Evolutionary conservation across 2,797 vertebrate species (phyloP).

Genomic region (Tokudaia muenninki): DNA sequence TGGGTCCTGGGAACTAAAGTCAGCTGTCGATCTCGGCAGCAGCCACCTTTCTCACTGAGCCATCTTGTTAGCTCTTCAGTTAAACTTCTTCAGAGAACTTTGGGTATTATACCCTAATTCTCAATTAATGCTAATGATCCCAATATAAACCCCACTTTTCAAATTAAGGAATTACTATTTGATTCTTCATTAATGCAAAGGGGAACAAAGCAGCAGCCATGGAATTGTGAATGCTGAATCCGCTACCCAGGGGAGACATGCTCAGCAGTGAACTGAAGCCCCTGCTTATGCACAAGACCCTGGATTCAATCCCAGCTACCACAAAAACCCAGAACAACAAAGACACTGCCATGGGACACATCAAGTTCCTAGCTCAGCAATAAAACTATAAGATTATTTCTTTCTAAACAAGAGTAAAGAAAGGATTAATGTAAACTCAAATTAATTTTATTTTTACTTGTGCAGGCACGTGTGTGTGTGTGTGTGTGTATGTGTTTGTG

Average conservation of each 20-base stretch:
- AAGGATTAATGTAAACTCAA: neutral
- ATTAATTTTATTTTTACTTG: neutral
- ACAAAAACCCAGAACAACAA: neutral
- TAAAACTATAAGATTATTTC: slow-evolving; percentile 26
- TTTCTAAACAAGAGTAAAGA: slow-evolving; percentile 31
- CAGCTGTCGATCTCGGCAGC: neutral
- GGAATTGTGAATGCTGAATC: slow-evolving; percentile 37
- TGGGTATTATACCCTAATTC: slow-evolving; percentile 15
- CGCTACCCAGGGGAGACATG: neutral
- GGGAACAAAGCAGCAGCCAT: neutral
- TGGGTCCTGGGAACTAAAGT: neutral
- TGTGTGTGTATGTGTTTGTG: neutral
- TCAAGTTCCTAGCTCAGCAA: slow-evolving; percentile 49
- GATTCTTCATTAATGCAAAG: neutral
- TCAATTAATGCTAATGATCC: slow-evolving; percentile 50
- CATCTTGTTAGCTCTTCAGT: neutral
- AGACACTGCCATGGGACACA: neutral
- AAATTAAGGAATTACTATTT: slow-evolving; percentile 59
- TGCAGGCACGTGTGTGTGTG: too few species aligned
- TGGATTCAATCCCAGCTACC: neutral
- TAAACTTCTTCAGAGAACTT: slow-evolving; percentile 40
- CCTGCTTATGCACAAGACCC: neutral
- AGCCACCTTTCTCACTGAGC: neutral
- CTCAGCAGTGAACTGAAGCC: neutral
- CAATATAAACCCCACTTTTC: neutral